phyloP scores from a whole-genome alignment of 1,140 invertebrate species.

The Euwallacea fornicatus region DNA sequence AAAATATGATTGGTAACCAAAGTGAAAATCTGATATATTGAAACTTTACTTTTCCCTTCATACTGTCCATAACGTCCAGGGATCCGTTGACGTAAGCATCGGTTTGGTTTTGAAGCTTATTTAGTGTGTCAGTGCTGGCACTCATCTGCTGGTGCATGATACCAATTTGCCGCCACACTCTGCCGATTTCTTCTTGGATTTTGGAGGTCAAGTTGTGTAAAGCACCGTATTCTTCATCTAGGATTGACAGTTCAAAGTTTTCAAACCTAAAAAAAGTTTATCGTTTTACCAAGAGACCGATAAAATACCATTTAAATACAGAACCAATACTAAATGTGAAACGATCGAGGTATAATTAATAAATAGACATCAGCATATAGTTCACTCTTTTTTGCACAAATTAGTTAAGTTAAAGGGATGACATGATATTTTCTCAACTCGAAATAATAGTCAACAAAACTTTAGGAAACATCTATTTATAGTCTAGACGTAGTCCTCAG shows the following conservation, averaged over 20 bases:
- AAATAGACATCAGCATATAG: too few species aligned
- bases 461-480: too few species aligned
- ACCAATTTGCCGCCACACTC: slow-evolving; percentile 85
- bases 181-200: slow-evolving; percentile 80
- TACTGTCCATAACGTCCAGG: slow-evolving; percentile 75
- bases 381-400: too few species aligned
- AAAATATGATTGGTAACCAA: slow-evolving; percentile 3
- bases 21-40: not conserved
- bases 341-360: too few species aligned
- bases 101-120: slow-evolving; percentile 76
- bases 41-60: slow-evolving; percentile 71
- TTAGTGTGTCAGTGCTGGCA: slow-evolving; percentile 71
- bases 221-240: slow-evolving; percentile 73
- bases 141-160: slow-evolving; percentile 85
- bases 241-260: slow-evolving; percentile 67
- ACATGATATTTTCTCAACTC: too few species aligned
- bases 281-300: too few species aligned
- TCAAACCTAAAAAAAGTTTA: slow-evolving; percentile 61
- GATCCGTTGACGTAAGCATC: slow-evolving; percentile 80
- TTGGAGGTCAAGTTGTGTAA: slow-evolving; percentile 74
- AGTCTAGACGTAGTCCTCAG: too few species aligned
- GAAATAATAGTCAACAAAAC: too few species aligned
- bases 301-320: too few species aligned
- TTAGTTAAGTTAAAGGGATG: too few species aligned
- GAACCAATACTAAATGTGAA: too few species aligned